phyloP scores from a whole-genome alignment of 1,140 invertebrate species.

The Drosophila bocqueti region DNA sequence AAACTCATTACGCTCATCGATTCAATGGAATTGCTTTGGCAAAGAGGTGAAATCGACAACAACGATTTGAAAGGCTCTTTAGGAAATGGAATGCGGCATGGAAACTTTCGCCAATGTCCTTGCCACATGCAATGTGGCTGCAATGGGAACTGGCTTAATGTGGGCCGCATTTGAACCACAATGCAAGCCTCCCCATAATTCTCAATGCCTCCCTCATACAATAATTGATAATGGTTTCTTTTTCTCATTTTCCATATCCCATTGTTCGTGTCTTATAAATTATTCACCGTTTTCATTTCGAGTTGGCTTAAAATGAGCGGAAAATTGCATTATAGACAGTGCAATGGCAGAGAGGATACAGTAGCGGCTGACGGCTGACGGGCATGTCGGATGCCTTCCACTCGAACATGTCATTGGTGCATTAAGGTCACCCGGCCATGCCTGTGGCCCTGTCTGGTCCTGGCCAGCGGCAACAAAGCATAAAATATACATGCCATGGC shows the following conservation, averaged over 20 bases:
- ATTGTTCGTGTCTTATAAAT: conserved; percentile 44
- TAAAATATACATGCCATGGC: conserved; percentile 49
- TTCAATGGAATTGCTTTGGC: conserved; percentile 42
- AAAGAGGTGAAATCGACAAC: conserved; percentile 16
- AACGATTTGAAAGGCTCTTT: conserved; percentile 31
- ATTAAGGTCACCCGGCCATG: conserved; percentile 54
- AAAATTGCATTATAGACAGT: conserved; percentile 64
- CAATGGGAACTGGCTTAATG: conserved; percentile 10
- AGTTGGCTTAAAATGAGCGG: conserved; percentile 63
- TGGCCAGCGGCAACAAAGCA: conserved; percentile 41
- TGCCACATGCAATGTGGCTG: conserved; percentile 47
- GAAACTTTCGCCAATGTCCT: conserved; percentile 46
- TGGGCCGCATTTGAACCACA: conserved; percentile 31
- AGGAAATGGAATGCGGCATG: conserved; percentile 25
- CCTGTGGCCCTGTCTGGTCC: conserved; percentile 22
- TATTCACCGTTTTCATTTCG: conserved; percentile 46
- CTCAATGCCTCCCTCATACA: conserved; percentile 32
- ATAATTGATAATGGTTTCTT: conserved; percentile 58
- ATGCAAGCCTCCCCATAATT: conserved; percentile 45
- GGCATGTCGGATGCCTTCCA: conserved; percentile 22
- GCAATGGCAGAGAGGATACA: conserved; percentile 5
- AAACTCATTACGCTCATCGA: conserved; percentile 66
- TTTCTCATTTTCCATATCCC: neutral
- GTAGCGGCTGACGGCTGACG: conserved; percentile 6
- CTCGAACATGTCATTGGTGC: conserved; percentile 56